Evolutionary conservation across 2,888 invertebrate genomes (phyloP).

Genomic region (Aproaerema taeniolella): DNA sequence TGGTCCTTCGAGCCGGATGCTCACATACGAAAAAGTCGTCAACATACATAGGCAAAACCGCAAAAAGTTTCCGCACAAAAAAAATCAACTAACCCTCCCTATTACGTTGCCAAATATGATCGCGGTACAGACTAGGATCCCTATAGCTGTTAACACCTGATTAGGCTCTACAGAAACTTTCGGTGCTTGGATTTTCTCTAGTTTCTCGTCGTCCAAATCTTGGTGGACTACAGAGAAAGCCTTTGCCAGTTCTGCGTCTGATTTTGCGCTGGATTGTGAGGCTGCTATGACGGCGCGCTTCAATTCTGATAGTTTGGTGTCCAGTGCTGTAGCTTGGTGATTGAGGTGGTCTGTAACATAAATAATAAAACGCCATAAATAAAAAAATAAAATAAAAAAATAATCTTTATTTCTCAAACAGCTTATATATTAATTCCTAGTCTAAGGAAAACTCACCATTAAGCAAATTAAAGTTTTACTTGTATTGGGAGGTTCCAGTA

Average conservation of each 20-base stretch:
- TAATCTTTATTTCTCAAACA: too few species aligned
- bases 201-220: conserved; percentile 52
- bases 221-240: conserved; percentile 58
- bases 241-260: conserved; percentile 58
- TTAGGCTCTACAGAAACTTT: conserved; percentile 44
- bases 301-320: conserved; percentile 51
- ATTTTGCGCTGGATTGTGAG: conserved; percentile 54
- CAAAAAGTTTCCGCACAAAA: too few species aligned
- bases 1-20: too few species aligned
- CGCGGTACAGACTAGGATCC: conserved; percentile 50
- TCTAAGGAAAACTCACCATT: too few species aligned
- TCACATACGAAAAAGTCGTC: too few species aligned
- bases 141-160: conserved; percentile 54
- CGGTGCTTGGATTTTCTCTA: neutral
- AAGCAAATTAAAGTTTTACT: too few species aligned
- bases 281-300: conserved; percentile 49
- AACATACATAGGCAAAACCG: too few species aligned
- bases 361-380: conserved; percentile 1
- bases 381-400: conserved; percentile 4
- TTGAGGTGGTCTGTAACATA: conserved; percentile 54
- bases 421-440: too few species aligned
- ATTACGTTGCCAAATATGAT: conserved; percentile 55
- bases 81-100: conserved; percentile 56
- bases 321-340: conserved; percentile 50
- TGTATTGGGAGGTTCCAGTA: too few species aligned